Conservation (phyloP, 1,140 invertebrate species). For the Homarus americanus region DNA sequence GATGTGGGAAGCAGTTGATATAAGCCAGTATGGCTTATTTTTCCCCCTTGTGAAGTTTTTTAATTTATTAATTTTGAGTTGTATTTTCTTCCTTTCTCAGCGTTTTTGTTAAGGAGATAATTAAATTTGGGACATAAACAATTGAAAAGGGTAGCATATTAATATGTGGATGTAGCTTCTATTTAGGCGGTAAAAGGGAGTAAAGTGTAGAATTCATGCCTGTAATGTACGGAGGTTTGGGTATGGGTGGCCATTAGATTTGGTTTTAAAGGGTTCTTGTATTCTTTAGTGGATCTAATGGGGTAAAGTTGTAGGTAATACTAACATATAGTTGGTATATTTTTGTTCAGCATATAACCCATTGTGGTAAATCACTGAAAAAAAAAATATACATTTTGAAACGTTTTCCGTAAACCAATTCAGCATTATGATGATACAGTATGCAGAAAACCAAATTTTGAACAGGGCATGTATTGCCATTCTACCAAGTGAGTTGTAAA, state of each 20-base stretch:
- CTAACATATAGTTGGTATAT: neutral
- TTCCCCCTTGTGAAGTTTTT: constrained; percentile 34
- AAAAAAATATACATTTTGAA: constrained; percentile 4
- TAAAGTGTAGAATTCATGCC: neutral
- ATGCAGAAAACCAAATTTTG: neutral
- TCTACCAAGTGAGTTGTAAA: neutral
- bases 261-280: neutral
- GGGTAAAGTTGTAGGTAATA: neutral
- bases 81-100: constrained; percentile 25
- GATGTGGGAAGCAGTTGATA: constrained; percentile 58
- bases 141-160: neutral
- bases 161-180: neutral
- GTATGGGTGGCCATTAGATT: neutral
- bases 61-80: constrained; percentile 45
- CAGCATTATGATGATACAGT: neutral
- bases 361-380: neutral
- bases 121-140: neutral
- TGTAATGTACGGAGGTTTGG: neutral
- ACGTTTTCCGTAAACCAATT: neutral
- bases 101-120: constrained; percentile 23
- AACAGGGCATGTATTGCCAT: neutral
- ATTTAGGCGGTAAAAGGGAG: neutral
- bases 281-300: neutral
- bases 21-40: constrained; percentile 46
- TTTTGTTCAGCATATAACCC: neutral